Evolutionary conservation across 2,888 invertebrate genomes (phyloP), one percentile per base, ranked within the genome.

Genomic region (Sinohyriopsis cumingii): DNA sequence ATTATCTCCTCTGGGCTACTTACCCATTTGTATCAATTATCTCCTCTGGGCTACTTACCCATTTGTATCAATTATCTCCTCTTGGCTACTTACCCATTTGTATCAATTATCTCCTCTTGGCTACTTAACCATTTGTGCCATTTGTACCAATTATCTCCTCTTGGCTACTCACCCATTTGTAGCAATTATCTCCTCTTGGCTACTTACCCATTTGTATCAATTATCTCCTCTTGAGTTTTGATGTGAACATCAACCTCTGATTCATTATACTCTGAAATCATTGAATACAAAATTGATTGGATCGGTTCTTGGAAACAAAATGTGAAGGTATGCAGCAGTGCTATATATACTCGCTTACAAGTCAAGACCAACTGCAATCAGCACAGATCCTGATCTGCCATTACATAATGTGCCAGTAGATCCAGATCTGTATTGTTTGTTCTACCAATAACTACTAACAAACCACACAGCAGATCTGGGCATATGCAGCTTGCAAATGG

Each of bases 121-220:
- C 33, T 7, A 54, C 67, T 55, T 71, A 77, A 75, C 77, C 71
- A 69, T 33, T 63, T n/a, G 63, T 65, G 75, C 77, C 71, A 69
- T 33, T 63, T n/a, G 63, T 65, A 61, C 71, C 33, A 33, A 33
- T 7, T 33, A 33, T 33, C 33, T 33, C 7, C 9, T 33, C 33
- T 33, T 9, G 9, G 33, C 33, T 7, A 54, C 69, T 54, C 69
- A 77, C 77, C 77, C 75, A 69, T 7, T 63, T 22, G 65, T 65
- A 61, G 73, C 72, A 33, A 33, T 33, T 33, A 33, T 33, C 33
- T 33, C 33, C 33, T 33, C 33, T 33, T 33, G 33, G 7, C 7
- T 45, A 60, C 69, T 55, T 71, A 77, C 77, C 77, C 77, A 69
- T 71, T 60, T 24, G 65, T 64, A 61, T 77, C 74, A 5, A 77